Percentiles rank a stretch among this genome's conserved stretches.
Conservation (phyloP, 2,113 vertebrate genomes). For the Hoplias malabaricus region DNA sequence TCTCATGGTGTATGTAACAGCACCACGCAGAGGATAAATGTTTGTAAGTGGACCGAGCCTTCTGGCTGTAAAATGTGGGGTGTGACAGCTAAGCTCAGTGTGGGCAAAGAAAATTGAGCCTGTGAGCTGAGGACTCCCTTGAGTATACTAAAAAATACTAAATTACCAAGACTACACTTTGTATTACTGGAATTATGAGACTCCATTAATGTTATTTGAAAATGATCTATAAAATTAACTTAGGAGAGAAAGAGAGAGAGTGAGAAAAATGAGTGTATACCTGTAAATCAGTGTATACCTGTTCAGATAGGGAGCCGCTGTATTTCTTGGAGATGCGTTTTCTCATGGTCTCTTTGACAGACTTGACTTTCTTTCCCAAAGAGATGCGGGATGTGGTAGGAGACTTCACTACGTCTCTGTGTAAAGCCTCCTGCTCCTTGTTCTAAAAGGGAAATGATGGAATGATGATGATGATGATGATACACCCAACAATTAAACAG, state of each 20-base stretch:
- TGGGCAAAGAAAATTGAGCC: background rate
- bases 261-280: background rate
- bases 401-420: conserved; percentile 93
- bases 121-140: background rate
- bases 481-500: background rate
- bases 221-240: too few species aligned
- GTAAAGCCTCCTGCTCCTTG: conserved; percentile 89
- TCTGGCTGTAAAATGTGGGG: background rate
- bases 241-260: background rate
- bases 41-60: background rate
- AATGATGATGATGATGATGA: too few species aligned
- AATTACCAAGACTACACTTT: background rate
- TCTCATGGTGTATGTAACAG: conserved; percentile 70
- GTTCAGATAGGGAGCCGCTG: conserved; percentile 88
- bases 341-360: conserved; percentile 98
- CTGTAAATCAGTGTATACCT: conserved; percentile 71
- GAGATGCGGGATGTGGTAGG: conserved; percentile 92
- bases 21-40: conserved; percentile 46
- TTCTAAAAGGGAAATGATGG: conserved; percentile 68
- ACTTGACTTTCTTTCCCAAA: conserved; percentile 97
- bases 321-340: conserved; percentile 99
- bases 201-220: too few species aligned
- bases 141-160: background rate
- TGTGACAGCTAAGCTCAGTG: background rate
- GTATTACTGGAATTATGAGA: background rate